Evolutionary conservation across 2,888 invertebrate genomes (phyloP).

Genomic region (Yponomeuta evonymella): DNA sequence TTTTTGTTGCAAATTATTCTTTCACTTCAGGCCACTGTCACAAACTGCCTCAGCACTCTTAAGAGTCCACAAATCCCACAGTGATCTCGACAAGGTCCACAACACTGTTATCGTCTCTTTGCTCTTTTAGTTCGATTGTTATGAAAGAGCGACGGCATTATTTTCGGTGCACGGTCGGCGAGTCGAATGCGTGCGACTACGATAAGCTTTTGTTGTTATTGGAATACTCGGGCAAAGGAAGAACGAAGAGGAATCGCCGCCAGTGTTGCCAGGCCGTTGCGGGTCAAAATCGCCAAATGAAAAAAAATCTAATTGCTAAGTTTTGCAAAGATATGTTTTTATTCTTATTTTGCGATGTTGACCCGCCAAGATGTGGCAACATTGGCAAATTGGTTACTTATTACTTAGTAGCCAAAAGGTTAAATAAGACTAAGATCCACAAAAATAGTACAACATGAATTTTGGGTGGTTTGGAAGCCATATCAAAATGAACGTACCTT

Average conservation of each 20-base stretch:
- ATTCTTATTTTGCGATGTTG: too few species aligned
- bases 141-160: slow-evolving; percentile 46
- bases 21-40: slow-evolving; percentile 16
- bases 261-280: neutral
- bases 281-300: too few species aligned
- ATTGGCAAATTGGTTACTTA: too few species aligned
- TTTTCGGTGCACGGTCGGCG: slow-evolving; percentile 27
- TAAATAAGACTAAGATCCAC: too few species aligned
- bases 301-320: too few species aligned
- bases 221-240: neutral
- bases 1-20: slow-evolving; percentile 39
- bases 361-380: too few species aligned
- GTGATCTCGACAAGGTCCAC: slow-evolving; percentile 38
- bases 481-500: too few species aligned
- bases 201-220: slow-evolving; percentile 11
- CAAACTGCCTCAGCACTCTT: neutral
- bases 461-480: too few species aligned
- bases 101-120: slow-evolving; percentile 33
- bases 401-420: too few species aligned
- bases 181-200: slow-evolving; percentile 1
- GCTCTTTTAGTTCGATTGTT: slow-evolving; percentile 36
- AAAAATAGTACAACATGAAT: too few species aligned
- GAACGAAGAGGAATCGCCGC: neutral
- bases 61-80: neutral
- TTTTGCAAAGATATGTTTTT: too few species aligned